Conservation (phyloP, 2,888 invertebrate genomes). For the Ctenicera cuprea region DNA sequence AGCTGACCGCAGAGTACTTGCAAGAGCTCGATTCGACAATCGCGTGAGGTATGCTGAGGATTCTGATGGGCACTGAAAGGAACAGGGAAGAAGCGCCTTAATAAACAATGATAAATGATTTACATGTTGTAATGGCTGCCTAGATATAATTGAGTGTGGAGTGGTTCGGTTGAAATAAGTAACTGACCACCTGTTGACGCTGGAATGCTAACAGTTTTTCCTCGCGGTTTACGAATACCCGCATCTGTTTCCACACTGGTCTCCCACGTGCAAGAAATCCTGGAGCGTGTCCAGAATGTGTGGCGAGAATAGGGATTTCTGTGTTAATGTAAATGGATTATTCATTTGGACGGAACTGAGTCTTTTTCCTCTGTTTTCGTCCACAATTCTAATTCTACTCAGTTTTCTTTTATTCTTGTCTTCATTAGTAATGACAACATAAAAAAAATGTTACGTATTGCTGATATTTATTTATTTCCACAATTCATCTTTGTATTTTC, state of each 20-base stretch:
- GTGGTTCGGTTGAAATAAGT: slow-evolving; percentile 51
- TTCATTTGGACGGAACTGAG: slow-evolving; percentile 29
- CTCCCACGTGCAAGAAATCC: slow-evolving; percentile 54
- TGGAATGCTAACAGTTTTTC: slow-evolving; percentile 52
- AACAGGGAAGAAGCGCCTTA: neutral
- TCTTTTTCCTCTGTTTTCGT: slow-evolving; percentile 10
- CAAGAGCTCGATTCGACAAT: neutral
- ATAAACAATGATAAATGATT: slow-evolving; percentile 43
- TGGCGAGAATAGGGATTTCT: slow-evolving; percentile 44
- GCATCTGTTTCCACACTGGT: slow-evolving; percentile 52
- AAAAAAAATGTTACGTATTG: neutral
- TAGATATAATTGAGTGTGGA: slow-evolving; percentile 46
- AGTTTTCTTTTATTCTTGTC: neutral
- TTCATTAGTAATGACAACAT: neutral
- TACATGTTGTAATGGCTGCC: slow-evolving; percentile 38
- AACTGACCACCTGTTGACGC: slow-evolving; percentile 57
- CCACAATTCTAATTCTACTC: slow-evolving; percentile 4
- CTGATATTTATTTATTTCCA: neutral
- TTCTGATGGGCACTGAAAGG: neutral
- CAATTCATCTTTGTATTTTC: no score
- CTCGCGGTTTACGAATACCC: slow-evolving; percentile 51
- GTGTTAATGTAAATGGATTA: slow-evolving; percentile 50
- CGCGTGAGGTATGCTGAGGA: neutral
- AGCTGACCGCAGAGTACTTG: neutral
- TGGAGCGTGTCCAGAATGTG: slow-evolving; percentile 55